These are phyloP conservation scores for Tetrapedia diversipes DNA, from an alignment of 2,888 invertebrate genomes.

Conservation along the genomic window DNA sequence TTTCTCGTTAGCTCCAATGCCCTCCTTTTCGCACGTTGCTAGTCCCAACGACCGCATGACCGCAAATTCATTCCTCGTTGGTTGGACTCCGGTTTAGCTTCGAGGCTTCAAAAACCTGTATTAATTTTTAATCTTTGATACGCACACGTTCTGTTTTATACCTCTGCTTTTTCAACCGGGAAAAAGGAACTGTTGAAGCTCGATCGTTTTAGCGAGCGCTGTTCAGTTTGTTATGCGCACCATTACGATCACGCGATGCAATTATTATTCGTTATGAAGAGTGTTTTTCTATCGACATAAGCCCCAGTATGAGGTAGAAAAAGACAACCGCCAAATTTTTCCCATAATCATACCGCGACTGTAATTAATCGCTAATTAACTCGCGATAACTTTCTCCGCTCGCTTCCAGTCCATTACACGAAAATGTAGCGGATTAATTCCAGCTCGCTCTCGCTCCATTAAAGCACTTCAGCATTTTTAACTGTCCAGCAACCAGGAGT, in stretches of 20 bases:
- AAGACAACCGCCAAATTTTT: constrained; percentile 17
- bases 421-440: constrained; percentile 22
- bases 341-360: constrained; percentile 30
- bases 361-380: constrained; percentile 27
- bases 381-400: constrained; percentile 37
- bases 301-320: neutral
- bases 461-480: too few relatives aligned
- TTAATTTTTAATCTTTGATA: too few relatives aligned
- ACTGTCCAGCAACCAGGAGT: too few relatives aligned
- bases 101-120: neutral
- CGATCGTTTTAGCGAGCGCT: neutral
- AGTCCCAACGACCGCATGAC: neutral
- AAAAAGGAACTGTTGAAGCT: neutral
- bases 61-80: constrained; percentile 22
- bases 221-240: neutral
- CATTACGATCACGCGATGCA: neutral
- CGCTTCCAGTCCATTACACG: constrained; percentile 15
- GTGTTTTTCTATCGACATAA: neutral
- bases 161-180: neutral
- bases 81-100: neutral
- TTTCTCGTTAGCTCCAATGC: constrained; percentile 25
- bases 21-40: constrained; percentile 23
- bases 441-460: neutral
- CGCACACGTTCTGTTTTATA: too few relatives aligned
- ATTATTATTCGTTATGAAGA: constrained; percentile 10